Evolutionary conservation across 2,113 vertebrate species (phyloP), one percentile per base, ranked within the genome.

Genomic region (Corythornis cristatus): DNA sequence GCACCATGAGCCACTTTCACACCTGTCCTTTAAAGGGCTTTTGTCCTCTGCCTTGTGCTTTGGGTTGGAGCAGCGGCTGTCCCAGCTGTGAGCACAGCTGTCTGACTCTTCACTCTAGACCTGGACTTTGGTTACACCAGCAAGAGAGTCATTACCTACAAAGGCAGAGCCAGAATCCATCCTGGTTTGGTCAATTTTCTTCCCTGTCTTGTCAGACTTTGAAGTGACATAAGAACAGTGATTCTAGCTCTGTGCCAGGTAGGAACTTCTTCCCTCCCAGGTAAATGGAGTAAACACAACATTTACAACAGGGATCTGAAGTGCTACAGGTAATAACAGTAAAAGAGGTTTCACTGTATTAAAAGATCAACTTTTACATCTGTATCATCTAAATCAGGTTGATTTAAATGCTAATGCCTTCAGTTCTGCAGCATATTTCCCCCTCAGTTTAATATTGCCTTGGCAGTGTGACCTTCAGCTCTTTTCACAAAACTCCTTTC

Each of bases 291-390:
- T 72, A 94, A 95, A 92, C 62, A 79, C 37, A 73, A 25, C 71
- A 67, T 85, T 93, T 92, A 37, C 54, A 94, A 73, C 33, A 79
- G 37, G 43, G 64, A 87, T 64, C 82, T 83, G n/a, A 84, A 85
- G 25, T 58, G 65, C 31, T 92, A 89, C 78, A 94, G 54, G 81
- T 89, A 45, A 64, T 79, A 93, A 82, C 78, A 92, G 82, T 92
- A 84, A 79, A 82, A 80, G 64, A 94, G 58, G 74, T 43, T 89
- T 93, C 71, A 58, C 45, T 79, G 46, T 51, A 94, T 75, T 84
- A 87, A 94, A 96, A 92, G 81, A 92, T 89, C 50, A 92, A 66
- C 56, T 94, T 95, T 95, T 94, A 92, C 93, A 87, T 89, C 87
- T 89, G 51, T 92, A 85, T 87, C 79, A 56, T 83, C 89, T 92